Evolutionary conservation across 1,140 invertebrate genomes (phyloP).

Genomic region (Agrilus planipennis): DNA sequence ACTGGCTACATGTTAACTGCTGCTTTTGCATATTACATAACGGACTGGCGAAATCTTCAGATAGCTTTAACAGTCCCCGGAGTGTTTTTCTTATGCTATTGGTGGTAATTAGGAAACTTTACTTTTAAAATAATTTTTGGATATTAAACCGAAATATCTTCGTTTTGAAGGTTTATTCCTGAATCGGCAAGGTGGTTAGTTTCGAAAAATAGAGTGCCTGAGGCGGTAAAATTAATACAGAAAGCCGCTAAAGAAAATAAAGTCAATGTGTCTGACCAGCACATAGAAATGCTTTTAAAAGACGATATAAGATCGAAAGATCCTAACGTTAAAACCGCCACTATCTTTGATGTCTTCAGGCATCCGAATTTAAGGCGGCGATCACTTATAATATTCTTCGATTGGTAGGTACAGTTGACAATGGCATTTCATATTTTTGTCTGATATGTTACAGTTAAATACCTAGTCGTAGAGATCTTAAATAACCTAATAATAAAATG

Average conservation of each 20-base stretch:
- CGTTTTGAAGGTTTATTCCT: slow-evolving; percentile 53
- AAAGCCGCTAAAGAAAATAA: slow-evolving; percentile 57
- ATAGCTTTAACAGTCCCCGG: slow-evolving; percentile 59
- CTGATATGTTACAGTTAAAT: slow-evolving; percentile 1
- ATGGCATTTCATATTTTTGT: not conserved
- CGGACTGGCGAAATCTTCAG: slow-evolving; percentile 63
- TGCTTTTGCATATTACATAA: slow-evolving; percentile 56
- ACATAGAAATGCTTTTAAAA: slow-evolving; percentile 41
- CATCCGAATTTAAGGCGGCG: slow-evolving; percentile 58
- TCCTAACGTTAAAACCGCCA: slow-evolving; percentile 36
- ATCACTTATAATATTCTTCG: slow-evolving; percentile 62
- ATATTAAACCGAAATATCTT: no score
- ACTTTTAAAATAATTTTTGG: slow-evolving; percentile 23
- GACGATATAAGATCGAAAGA: slow-evolving; percentile 31
- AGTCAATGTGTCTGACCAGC: slow-evolving; percentile 42
- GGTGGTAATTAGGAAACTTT: slow-evolving; percentile 63
- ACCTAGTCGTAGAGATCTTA: slow-evolving; percentile 5
- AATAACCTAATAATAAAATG: not conserved
- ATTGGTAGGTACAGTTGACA: slow-evolving; percentile 45
- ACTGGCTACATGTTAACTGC: slow-evolving; percentile 61
- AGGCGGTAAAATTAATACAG: slow-evolving; percentile 56
- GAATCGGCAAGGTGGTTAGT: slow-evolving; percentile 74
- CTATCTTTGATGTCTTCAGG: slow-evolving; percentile 55
- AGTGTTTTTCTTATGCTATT: slow-evolving; percentile 58
- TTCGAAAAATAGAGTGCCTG: slow-evolving; percentile 56